These are phyloP conservation scores for Lineus longissimus DNA, from an alignment of 1,140 invertebrate genomes.

Conservation along the genomic window DNA sequence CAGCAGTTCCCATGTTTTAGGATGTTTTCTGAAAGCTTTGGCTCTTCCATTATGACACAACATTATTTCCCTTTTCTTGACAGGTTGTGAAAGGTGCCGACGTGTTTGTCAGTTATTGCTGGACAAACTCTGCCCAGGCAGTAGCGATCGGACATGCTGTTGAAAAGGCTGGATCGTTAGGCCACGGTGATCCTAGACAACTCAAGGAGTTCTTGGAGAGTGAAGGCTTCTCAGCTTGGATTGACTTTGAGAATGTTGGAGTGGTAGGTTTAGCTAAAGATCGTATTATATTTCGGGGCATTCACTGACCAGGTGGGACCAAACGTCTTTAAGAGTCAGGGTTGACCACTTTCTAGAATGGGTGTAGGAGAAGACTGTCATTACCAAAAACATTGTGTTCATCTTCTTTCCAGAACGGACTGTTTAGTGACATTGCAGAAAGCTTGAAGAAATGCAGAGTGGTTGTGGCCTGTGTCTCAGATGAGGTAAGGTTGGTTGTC, in stretches of 20 bases:
- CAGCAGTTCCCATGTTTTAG: too few species aligned
- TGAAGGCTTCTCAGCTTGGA: constrained; percentile 42
- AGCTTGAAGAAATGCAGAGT: constrained; percentile 15
- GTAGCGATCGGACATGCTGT: constrained; percentile 26
- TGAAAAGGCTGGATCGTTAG: constrained; percentile 27
- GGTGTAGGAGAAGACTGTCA: too few species aligned
- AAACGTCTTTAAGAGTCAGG: too few species aligned
- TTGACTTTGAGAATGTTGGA: constrained; percentile 46
- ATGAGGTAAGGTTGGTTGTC: too few species aligned
- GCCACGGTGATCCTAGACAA: constrained; percentile 43
- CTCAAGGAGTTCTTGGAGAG: constrained; percentile 36
- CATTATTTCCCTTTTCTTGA: too few species aligned
- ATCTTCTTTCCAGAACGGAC: constrained; percentile 5
- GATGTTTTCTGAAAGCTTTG: too few species aligned
- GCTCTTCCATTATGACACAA: too few species aligned
- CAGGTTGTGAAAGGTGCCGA: constrained; percentile 12
- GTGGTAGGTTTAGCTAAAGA: constrained; percentile 14
- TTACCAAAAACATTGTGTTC: too few species aligned
- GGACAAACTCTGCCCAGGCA: constrained; percentile 46
- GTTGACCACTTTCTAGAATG: too few species aligned
- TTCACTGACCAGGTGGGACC: too few species aligned
- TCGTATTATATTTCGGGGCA: too few species aligned
- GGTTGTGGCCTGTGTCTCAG: constrained; percentile 21
- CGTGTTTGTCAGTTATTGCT: constrained; percentile 51
- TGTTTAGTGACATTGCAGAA: constrained; percentile 17